A percentile compares a stretch with the other conserved stretches of the same genome.
These are phyloP conservation scores for Pristionchus maxplancki DNA, from an alignment of 2,888 invertebrate species.

Conservation along the genomic window DNA sequence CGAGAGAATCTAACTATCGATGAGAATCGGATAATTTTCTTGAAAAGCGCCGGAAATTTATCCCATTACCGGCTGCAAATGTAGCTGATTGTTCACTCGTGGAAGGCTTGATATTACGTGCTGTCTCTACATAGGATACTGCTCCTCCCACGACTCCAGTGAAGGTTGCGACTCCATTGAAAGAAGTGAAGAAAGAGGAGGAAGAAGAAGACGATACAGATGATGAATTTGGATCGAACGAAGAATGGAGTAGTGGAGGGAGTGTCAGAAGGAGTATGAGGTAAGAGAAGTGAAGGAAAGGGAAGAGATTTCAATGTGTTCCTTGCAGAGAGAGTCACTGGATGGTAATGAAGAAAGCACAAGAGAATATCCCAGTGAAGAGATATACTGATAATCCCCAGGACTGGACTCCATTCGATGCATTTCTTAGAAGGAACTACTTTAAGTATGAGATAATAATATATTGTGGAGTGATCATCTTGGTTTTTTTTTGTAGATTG, in stretches of 20 bases:
- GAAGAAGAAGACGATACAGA: background rate
- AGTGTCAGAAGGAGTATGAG: background rate
- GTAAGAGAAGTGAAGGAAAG: background rate
- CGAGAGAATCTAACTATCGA: no score
- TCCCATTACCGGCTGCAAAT: no score
- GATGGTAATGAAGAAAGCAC: constrained; percentile 10
- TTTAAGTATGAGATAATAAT: background rate
- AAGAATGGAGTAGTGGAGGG: background rate
- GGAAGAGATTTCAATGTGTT: background rate
- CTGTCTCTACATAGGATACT: background rate
- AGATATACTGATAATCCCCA: background rate
- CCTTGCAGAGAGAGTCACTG: background rate
- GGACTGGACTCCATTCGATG: constrained; percentile 40
- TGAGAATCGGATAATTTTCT: no score
- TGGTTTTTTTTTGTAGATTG: background rate
- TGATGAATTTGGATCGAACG: background rate
- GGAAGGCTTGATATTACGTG: no score
- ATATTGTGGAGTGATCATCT: background rate
- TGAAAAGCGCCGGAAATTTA: no score
- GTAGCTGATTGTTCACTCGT: no score
- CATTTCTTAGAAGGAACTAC: background rate
- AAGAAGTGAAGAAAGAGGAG: constrained; percentile 10
- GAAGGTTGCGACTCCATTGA: background rate
- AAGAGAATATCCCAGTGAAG: background rate
- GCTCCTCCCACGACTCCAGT: background rate